These are phyloP conservation scores for Anguilla rostrata DNA, from an alignment of 2,113 vertebrate species.

Conservation along the genomic window DNA sequence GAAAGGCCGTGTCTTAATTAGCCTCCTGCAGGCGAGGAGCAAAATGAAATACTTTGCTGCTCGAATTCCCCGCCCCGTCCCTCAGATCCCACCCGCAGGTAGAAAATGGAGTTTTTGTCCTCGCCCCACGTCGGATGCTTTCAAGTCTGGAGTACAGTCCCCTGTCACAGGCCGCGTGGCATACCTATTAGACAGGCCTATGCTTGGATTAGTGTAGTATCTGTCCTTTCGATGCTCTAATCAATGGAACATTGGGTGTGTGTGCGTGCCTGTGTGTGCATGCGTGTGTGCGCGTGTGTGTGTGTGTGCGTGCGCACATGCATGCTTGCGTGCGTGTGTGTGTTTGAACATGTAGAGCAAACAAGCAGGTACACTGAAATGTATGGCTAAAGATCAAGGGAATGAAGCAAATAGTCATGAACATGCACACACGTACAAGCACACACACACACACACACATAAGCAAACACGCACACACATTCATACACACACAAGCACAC, in stretches of 20 bases:
- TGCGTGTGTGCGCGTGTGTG: too few relatives aligned
- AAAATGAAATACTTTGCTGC: slow-evolving; percentile 20
- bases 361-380: too few relatives aligned
- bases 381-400: not conserved
- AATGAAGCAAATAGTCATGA: not conserved
- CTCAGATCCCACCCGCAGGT: not conserved
- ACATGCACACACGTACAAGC: not conserved
- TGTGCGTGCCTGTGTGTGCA: too few relatives aligned
- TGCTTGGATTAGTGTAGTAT: not conserved
- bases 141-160: not conserved
- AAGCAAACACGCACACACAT: too few relatives aligned
- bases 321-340: too few relatives aligned
- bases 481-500: too few relatives aligned
- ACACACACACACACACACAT: too few relatives aligned
- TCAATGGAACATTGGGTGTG: too few relatives aligned
- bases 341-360: too few relatives aligned
- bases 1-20: slow-evolving; percentile 27
- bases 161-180: too few relatives aligned
- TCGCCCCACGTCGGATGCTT: not conserved
- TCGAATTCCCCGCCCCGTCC: slow-evolving; percentile 10
- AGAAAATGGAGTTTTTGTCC: not conserved
- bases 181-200: too few relatives aligned
- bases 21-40: not conserved
- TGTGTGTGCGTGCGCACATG: too few relatives aligned
- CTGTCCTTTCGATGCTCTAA: not conserved